Evolutionary conservation across 2,888 invertebrate genomes (phyloP), one percentile per base, ranked within the genome.

Genomic region (Cerastis rubricosa): DNA sequence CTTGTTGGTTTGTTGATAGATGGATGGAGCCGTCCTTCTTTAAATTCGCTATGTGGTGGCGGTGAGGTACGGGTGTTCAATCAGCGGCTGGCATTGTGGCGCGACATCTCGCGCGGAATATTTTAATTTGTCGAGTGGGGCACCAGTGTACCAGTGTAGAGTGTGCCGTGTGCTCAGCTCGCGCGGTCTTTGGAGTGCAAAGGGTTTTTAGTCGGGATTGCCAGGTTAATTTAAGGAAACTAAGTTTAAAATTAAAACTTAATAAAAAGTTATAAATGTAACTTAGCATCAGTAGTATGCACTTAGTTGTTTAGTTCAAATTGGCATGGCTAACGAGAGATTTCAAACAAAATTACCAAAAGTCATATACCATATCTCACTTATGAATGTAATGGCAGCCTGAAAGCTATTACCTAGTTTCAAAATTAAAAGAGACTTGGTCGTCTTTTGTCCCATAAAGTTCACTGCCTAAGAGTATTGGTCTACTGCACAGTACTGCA

Each of bases 111-210:
- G 83, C 83, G 83, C 78, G 84, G 88, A 87, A 90, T 90, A 88
- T 90, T 90, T 90, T 90, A 90, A 90, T 89, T 90, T 90, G 83
- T 86, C 71, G 80, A 84, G 77, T 71, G 68, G 75, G 73, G 64
- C 22, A 61, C 67, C 57, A 29, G 43, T 29, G 51, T 14, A 17
- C 49, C 54, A 25, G n/a, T 40, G 61, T 22, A 54, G 29, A 14
- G 17, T 4, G 25, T 35, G 54, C 57, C 57, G 64, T 59, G 40
- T 68, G 63, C 65, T 71, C 71, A 71, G 64, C 72, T 64, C 9
- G 59, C 63, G 25, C 65, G 17, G 40, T 11, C 12, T 61, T 71
- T 73, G 45, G 12, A 64, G n/a, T 51, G 49, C 40, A 47, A 45
- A 49, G 14, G 14, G 43, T 11, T 47, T 73, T 43, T 54, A 29